Percentiles rank a stretch among this genome's conserved stretches.
phyloP scores from a whole-genome alignment of 2,888 invertebrate genomes.

The Sclerodermus sp. region DNA sequence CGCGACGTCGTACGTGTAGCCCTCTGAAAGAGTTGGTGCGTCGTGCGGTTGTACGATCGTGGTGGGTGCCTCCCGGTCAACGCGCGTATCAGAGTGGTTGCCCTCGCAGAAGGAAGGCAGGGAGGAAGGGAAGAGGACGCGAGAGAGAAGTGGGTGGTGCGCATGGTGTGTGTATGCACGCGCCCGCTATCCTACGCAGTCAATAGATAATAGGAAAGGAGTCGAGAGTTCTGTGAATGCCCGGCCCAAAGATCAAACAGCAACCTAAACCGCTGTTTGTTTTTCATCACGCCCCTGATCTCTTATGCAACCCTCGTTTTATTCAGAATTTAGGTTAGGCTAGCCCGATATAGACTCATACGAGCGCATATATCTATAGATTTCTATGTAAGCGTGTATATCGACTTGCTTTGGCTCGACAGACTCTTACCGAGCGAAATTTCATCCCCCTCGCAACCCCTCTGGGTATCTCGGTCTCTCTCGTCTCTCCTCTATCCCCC shows the following conservation, averaged over 20 bases:
- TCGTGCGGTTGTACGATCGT: too few species aligned
- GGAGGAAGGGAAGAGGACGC: background rate
- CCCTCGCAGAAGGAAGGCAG: background rate
- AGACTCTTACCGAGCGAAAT: background rate
- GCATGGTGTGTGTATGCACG: constrained; percentile 25
- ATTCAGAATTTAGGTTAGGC: constrained; percentile 57
- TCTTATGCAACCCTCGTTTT: constrained; percentile 56
- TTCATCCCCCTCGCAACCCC: background rate
- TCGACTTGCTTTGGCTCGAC: constrained; percentile 25
- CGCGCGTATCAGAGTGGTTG: constrained; percentile 18
- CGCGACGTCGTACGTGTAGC: constrained; percentile 17
- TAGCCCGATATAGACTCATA: constrained; percentile 22
- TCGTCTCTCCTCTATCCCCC: too few species aligned
- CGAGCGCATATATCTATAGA: background rate
- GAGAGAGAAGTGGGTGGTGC: background rate
- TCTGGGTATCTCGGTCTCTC: constrained; percentile 1
- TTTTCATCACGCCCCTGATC: constrained; percentile 58
- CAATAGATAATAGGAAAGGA: constrained; percentile 53
- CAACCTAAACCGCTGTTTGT: constrained; percentile 58
- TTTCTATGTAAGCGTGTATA: constrained; percentile 10
- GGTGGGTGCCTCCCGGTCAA: too few species aligned
- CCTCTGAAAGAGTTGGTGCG: constrained; percentile 23
- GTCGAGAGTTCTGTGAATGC: constrained; percentile 53
- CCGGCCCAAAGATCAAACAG: constrained; percentile 57
- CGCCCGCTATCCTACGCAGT: constrained; percentile 43